Conservation (phyloP, 2,888 invertebrate genomes). For the Melipona bicolor region DNA sequence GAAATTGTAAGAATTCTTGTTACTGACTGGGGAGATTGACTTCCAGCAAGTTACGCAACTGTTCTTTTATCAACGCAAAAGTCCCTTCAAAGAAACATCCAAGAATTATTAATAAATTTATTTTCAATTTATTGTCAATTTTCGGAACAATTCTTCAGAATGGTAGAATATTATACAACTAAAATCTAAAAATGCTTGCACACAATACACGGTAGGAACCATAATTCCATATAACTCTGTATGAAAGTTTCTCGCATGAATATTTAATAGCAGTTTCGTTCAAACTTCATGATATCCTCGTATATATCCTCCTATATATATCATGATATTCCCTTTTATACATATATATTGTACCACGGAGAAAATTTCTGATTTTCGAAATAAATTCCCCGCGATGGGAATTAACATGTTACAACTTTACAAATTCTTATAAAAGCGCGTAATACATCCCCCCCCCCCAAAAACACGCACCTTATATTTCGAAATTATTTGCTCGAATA, state of each 20-base stretch:
- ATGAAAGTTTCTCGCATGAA: background rate
- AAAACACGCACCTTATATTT: background rate
- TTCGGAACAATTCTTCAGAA: background rate
- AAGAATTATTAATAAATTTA: background rate
- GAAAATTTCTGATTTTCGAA: background rate
- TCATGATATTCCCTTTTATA: too few relatives aligned
- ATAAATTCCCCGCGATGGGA: background rate
- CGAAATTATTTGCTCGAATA: background rate
- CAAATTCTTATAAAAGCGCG: background rate
- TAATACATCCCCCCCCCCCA: background rate
- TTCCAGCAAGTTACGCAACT: background rate
- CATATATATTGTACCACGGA: too few relatives aligned
- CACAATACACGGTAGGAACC: background rate
- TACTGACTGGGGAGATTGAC: background rate
- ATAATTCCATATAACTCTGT: background rate
- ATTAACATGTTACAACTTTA: background rate
- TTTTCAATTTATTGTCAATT: background rate
- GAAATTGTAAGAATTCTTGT: constrained; percentile 1
- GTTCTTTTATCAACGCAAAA: background rate
- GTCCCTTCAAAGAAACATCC: background rate
- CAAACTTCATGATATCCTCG: background rate
- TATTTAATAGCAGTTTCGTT: background rate
- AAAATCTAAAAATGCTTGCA: background rate
- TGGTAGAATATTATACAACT: background rate
- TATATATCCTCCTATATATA: too few relatives aligned